A percentile compares a stretch with the other conserved stretches of the same genome.
Conservation (phyloP, 2,888 invertebrate species). For the Neria commutata region DNA sequence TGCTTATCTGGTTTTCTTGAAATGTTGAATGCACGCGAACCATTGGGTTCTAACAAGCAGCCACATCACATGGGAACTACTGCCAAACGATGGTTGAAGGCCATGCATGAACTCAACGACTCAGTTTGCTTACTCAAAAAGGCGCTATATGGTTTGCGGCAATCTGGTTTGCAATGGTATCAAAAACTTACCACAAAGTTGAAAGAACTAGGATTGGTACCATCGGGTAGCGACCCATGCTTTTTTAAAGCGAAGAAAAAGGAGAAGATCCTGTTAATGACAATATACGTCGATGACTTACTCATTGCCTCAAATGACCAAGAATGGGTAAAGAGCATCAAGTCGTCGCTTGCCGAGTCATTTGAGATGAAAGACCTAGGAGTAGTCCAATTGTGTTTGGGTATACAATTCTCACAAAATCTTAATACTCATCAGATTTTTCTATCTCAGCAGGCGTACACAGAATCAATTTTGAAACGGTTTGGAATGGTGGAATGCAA, state of each 20-base stretch:
- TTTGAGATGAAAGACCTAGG: conserved; percentile 32
- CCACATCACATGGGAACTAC: not conserved
- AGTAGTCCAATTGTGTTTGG: conserved; percentile 26
- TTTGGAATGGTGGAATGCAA: conserved; percentile 25
- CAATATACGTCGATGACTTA: conserved; percentile 28
- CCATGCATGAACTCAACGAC: not conserved
- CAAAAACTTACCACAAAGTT: not conserved
- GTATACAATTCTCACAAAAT: conserved; percentile 27
- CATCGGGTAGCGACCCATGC: not conserved
- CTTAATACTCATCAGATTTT: not conserved
- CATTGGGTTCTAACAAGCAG: not conserved
- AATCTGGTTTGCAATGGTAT: not conserved
- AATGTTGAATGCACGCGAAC: not conserved
- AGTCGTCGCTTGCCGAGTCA: conserved; percentile 15
- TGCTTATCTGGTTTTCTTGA: not conserved
- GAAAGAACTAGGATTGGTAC: not conserved
- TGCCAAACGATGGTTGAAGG: not conserved
- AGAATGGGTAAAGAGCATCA: conserved; percentile 16
- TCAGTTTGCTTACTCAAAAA: not conserved
- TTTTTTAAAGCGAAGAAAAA: not conserved
- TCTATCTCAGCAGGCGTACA: conserved; percentile 17
- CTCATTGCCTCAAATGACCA: conserved; percentile 29
- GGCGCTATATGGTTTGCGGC: not conserved
- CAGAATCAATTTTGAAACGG: conserved; percentile 23
- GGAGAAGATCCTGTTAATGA: not conserved